Conservation (phyloP, 2,113 vertebrate genomes). For the Bos indicus region DNA sequence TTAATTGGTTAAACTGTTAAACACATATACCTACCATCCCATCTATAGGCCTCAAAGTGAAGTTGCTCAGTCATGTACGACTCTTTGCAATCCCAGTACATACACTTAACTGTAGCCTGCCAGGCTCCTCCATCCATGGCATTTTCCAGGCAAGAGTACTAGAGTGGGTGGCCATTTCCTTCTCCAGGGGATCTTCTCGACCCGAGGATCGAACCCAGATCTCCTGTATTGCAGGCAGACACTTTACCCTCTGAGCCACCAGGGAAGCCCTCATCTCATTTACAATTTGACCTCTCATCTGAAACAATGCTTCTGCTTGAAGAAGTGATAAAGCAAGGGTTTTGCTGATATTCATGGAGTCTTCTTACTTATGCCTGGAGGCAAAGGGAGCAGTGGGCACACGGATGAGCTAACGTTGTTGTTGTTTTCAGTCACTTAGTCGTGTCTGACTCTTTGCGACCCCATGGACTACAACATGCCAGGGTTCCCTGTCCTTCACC, state of each 20-base stretch:
- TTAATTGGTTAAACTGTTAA: not conserved
- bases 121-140: not conserved
- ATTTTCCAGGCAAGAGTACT: not conserved
- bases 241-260: not conserved
- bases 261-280: not conserved
- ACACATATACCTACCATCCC: not conserved
- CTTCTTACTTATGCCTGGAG: not conserved
- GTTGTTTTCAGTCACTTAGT: not conserved
- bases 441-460: rapidly evolving
- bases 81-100: not conserved
- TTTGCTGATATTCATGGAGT: not conserved
- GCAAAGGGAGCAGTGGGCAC: not conserved
- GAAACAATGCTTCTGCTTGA: not conserved
- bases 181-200: not conserved
- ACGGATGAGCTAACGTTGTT: not conserved
- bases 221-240: not conserved
- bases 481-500: not conserved
- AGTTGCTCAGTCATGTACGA: not conserved
- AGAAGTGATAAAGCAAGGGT: not conserved
- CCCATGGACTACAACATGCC: not conserved
- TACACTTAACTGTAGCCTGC: not conserved
- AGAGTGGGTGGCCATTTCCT: not conserved
- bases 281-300: not conserved
- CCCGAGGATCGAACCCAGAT: rapidly evolving
- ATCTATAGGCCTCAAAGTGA: not conserved